Conservation (phyloP, 2,888 invertebrate species). For the Spilarctia lutea region DNA sequence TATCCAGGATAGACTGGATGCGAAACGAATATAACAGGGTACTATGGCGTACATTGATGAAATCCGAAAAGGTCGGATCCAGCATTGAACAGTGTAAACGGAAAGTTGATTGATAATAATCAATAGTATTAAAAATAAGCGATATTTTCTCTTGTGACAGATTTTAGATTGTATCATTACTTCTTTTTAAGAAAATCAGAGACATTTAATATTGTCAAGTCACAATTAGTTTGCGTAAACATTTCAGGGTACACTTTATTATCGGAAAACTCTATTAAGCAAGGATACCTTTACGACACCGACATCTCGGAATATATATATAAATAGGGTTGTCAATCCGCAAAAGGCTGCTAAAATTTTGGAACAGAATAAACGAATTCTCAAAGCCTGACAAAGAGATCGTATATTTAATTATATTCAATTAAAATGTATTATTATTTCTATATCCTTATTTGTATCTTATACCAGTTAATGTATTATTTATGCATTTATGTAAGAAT, state of each 20-base stretch:
- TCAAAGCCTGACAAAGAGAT: not conserved
- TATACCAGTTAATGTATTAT: not conserved
- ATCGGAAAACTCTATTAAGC: constrained; percentile 54
- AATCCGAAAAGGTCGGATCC: too few species aligned
- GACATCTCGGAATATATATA: constrained; percentile 30
- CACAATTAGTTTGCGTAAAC: constrained; percentile 28
- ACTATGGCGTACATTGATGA: too few species aligned
- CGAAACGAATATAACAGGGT: too few species aligned
- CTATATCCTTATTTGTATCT: not conserved
- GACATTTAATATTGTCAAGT: constrained; percentile 8
- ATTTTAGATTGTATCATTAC: not conserved
- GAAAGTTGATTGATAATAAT: not conserved
- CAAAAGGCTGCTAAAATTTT: not conserved
- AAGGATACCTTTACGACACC: constrained; percentile 53
- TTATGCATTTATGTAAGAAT: not conserved
- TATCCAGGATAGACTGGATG: not conserved
- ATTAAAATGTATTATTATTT: too few species aligned
- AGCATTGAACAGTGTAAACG: too few species aligned
- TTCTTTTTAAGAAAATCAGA: constrained; percentile 12
- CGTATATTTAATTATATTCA: not conserved
- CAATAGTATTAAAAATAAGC: not conserved
- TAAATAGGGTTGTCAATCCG: constrained; percentile 35
- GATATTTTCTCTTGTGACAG: not conserved
- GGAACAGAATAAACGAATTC: not conserved
- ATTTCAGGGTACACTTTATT: constrained; percentile 48